Evolutionary conservation across 2,797 vertebrate genomes (phyloP).

Genomic region (Lagodon rhomboides): DNA sequence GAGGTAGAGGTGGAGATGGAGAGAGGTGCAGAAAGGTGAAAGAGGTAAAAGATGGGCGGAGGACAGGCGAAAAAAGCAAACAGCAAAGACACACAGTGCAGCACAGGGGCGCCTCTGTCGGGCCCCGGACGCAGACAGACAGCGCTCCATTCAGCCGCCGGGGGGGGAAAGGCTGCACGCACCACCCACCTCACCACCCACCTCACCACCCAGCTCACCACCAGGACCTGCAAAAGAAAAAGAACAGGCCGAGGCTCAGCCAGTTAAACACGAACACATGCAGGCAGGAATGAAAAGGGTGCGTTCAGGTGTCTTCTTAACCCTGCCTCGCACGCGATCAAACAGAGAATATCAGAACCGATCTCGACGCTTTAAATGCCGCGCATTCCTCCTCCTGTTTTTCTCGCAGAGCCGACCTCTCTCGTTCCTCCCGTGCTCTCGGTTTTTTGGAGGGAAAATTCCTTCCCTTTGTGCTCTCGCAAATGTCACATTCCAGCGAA

Average conservation of each 20-base stretch:
- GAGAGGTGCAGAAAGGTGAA: not conserved
- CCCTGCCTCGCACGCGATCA: not conserved
- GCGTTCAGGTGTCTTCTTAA: conserved; percentile 1
- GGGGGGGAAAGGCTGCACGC: conserved; percentile 38
- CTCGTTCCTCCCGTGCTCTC: conserved; percentile 31
- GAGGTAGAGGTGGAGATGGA: conserved; percentile 1
- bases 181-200: not conserved
- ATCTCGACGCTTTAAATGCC: conserved; percentile 42
- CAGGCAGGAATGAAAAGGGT: not conserved
- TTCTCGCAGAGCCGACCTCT: conserved; percentile 31
- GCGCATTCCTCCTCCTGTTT: conserved; percentile 46
- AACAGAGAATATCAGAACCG: not conserved
- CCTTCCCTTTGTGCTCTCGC: conserved; percentile 59
- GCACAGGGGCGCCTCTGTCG: conserved; percentile 70
- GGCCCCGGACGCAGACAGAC: conserved; percentile 38
- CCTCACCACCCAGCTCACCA: not conserved
- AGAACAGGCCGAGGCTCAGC: not conserved
- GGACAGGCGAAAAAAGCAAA: conserved; percentile 46
- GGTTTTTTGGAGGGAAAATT: conserved; percentile 70
- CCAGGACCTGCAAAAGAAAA: conserved; percentile 21
- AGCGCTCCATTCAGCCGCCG: conserved; percentile 42
- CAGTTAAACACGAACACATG: not conserved
- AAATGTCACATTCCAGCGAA: conserved; percentile 75
- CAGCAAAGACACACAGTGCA: conserved; percentile 51
- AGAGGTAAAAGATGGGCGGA: conserved; percentile 22